Percentiles rank a stretch among this genome's conserved stretches.
These are phyloP conservation scores for Stegostoma tigrinum DNA, from an alignment of 2,113 vertebrate species.

Conservation along the genomic window DNA sequence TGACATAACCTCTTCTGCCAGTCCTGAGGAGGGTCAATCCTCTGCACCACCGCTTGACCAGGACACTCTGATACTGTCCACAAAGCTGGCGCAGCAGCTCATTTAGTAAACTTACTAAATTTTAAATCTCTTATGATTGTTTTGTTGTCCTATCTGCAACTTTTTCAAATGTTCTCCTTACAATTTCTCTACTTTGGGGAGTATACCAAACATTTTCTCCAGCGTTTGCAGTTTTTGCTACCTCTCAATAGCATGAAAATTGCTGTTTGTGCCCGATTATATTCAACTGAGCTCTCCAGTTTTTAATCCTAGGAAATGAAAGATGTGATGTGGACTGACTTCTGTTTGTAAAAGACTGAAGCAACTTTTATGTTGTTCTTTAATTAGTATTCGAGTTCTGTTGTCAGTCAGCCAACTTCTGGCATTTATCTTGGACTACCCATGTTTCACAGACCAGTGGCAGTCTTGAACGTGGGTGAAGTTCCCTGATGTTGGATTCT, in stretches of 20 bases:
- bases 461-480: background rate
- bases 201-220: background rate
- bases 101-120: background rate
- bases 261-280: background rate
- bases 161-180: background rate
- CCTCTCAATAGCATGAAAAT: background rate
- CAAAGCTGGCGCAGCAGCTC: background rate
- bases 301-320: background rate
- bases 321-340: background rate
- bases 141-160: background rate
- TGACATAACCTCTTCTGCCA: too few relatives aligned
- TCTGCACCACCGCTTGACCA: too few relatives aligned
- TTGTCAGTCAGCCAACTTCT: background rate
- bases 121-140: background rate
- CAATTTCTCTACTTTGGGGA: background rate
- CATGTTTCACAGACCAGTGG: background rate
- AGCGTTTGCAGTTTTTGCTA: too few relatives aligned
- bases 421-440: background rate
- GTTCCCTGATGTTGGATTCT: background rate
- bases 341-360: background rate
- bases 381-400: background rate
- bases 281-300: background rate
- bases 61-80: too few relatives aligned
- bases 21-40: too few relatives aligned
- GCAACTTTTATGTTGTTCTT: background rate